Base-by-base conservation (phyloP, 2,113 vertebrate species). In the Mormyrus lacerda region DNA sequence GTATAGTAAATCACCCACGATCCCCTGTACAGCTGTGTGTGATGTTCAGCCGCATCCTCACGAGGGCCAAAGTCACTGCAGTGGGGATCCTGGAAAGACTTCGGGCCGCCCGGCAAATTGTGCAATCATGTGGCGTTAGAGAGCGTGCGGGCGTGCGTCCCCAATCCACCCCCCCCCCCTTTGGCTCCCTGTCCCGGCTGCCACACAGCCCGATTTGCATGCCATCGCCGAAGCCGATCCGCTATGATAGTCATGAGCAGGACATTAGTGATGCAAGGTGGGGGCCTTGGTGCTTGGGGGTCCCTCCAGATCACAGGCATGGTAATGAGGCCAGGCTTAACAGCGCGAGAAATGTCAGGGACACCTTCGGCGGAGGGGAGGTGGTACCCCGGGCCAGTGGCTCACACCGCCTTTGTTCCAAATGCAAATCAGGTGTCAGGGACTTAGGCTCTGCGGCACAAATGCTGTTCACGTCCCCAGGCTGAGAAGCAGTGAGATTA, bases 301-400 rank as follows among this genome's bases (percentile, higher is more conserved):
- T 95, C 95, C 95, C 94, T 94, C 94, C 95, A 89, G 94, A 96
- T 96, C 95, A 95, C 94, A 96, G 94, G 93, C 94, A 96, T 96
- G 96, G 95, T 96, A 96, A 96, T 96, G 96, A 96, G 94, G 94
- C 93, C 91, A 92, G 93, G 94, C 93, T 95, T 95, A 95, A 95
- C 95, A 96, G 93, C 91, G 94, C 92, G 93, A 93, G 95, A 96
- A 96, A 95, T 95, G 94, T 96, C 96, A 96, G 95, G 94, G 94
- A 94, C 88, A 94, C 93, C 94, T 92, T 94, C 95, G 95, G 96
- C 90, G 91, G 92, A 93, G 90, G 44, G 61, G 82, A 84, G 21
- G 88, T 84, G 88, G 89, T 82, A 92, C 94, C 93, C 95, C 90
- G 92, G 92, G 94, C 94, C 93, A 93, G 95, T 91, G 93, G 94